Evolutionary conservation across 2,113 vertebrate species (phyloP), one percentile per base, ranked within the genome.

Genomic region (Stomatorhinus ivindoensis): DNA sequence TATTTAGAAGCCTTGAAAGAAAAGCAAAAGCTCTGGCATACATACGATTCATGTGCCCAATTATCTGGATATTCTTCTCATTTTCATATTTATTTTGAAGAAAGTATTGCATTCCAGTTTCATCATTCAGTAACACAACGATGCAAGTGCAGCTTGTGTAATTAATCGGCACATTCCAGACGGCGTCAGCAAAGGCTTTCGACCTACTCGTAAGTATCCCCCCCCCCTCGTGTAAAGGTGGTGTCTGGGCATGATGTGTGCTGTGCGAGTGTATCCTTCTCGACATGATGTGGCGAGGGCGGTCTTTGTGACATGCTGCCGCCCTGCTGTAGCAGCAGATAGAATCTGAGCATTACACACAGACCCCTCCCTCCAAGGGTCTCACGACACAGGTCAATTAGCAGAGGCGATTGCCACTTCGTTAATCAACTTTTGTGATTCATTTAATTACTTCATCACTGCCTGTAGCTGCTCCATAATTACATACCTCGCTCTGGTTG

Each of bases 401-500:
- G 93, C 88, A 87, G 91, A 92, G 93, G 92, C 94, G 92, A 89
- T 93, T 89, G 93, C 93, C 90, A 90, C 93, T 90, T 90, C 89
- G 90, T 92, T 91, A 92, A 65, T 92, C 89, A 90, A 89, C 88
- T 46, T 80, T 84, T 47, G 82, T 84, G 91, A 92, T 94, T 94
- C 92, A 95, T 95, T 95, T 92, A 95, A 95, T 94, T 91, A 91
- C 92, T 94, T 94, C 94, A 94, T 94, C 94, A 93, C 92, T 89
- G 90, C 86, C 21, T 83, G 69, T 83, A 83, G 69, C 76, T 55
- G 2, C 46, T 10, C 17, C 50, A n/a, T 82, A 89, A 89, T 83
- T 44, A 55, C 50, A 44, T 89, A 50, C 88, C n/a, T 88, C 46
- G 6, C 19, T 82, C 19, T 82, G 7, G 10, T 55, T 89, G 35